These are phyloP conservation scores for Hydractinia echinata DNA, from an alignment of 30 jellyfish, hydroid and myxozoan species.

Conservation along the genomic window DNA sequence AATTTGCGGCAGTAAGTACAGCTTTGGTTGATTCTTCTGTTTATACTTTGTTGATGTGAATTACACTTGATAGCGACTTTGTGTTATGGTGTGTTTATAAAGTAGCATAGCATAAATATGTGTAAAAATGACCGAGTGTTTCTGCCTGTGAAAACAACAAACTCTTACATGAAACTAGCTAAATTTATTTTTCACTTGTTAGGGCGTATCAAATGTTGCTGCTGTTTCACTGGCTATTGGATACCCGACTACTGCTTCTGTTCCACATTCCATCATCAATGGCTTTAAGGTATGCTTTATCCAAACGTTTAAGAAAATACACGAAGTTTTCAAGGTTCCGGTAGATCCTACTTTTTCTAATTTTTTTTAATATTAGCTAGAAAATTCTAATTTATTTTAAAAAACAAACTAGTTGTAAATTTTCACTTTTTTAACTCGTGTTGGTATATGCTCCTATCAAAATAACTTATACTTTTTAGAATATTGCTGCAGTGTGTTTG, in stretches of 20 bases:
- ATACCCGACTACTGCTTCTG: conserved; percentile 98
- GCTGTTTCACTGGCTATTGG: conserved; percentile 86
- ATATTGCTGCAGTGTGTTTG: conserved; percentile 90
- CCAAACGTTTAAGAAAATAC: too few relatives aligned
- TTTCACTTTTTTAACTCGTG: too few relatives aligned
- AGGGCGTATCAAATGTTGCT: conserved; percentile 91
- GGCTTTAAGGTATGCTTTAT: conserved; percentile 63
- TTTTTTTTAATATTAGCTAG: too few relatives aligned
- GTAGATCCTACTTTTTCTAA: too few relatives aligned
- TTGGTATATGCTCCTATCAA: too few relatives aligned
- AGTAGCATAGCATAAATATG: too few relatives aligned
- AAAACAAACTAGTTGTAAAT: too few relatives aligned
- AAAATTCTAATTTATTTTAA: too few relatives aligned
- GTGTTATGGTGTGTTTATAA: not conserved
- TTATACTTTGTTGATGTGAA: not conserved
- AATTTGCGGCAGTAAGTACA: conserved; percentile 58
- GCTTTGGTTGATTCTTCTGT: not conserved
- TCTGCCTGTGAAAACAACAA: not conserved
- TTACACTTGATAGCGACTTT: not conserved
- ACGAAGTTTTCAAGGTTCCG: too few relatives aligned
- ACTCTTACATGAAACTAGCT: not conserved
- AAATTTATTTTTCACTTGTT: not conserved
- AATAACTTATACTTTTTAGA: conserved; percentile 17
- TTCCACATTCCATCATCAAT: conserved; percentile 82
- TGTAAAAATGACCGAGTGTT: not conserved